Base-by-base conservation (phyloP, 2,113 vertebrate species). In the Clupea harengus region DNA sequence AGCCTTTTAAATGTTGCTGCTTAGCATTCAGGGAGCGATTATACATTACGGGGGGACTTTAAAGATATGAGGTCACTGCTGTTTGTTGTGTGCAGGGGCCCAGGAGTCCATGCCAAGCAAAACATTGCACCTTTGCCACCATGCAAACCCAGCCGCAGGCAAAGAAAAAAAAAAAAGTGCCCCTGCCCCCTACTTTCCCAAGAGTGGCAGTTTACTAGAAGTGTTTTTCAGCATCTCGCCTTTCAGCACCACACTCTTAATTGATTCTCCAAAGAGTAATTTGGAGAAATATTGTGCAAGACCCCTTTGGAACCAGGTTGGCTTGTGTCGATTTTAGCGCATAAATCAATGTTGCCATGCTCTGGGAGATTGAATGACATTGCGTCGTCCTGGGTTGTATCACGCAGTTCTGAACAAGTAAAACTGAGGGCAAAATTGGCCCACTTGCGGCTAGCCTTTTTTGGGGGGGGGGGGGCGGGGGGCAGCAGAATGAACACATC, bases 31-130 rank as follows among this genome's bases (percentile, higher is more conserved):
- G 85, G 64, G 87, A 85, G 85, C 85, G 85, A 88, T 88, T 91
- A 88, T 84, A 85, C 81, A 28, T 87, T 88, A 88, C 82, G 82
- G 85, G 72, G 86, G 88, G 84, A 89, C 87, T 85, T 87, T 88
- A 89, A 88, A 89, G 90, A 89, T 88, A 88, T 91, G 88, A 91
- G 86, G 88, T 91, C 90, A 91, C 85, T 64, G 57, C 85, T 83
- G 83, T 10, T 6, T 86, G 87, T 81, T 86, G 88, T 85, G 87
- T 88, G 81, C 45, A 32, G 50, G 87, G 75, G 80, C 87, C 54
- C n/a, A 6, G 46, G 82, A 44, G 17, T 78, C 72, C 11, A n/a
- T 81, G 89, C 88, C 88, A 90, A 86, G 64, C 50, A 57, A 90
- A 90, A 88, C 89, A 89, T 20, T 18, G 49, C 67, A 52, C 44